These are phyloP conservation scores for Himalopsyche tibetana DNA, from an alignment of 2,888 invertebrate species.

Conservation along the genomic window DNA sequence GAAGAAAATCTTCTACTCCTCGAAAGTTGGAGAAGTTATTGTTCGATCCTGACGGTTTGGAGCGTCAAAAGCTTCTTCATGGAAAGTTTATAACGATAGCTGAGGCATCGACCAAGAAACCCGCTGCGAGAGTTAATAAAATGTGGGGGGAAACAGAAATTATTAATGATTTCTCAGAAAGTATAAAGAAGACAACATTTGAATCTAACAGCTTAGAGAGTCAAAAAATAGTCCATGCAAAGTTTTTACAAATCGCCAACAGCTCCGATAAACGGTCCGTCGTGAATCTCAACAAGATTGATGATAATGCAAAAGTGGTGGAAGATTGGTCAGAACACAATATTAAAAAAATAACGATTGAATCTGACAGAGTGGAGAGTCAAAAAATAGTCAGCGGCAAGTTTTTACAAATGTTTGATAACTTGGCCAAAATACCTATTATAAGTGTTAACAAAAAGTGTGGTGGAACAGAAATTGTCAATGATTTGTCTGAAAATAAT, in stretches of 20 bases:
- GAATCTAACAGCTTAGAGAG: too few relatives aligned
- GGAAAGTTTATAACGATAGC: slow-evolving; percentile 69
- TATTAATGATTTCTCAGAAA: neutral
- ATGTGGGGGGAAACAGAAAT: neutral
- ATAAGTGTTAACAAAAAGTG: neutral
- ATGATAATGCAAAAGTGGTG: too few relatives aligned
- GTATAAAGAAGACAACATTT: too few relatives aligned
- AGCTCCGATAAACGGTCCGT: too few relatives aligned
- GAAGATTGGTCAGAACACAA: too few relatives aligned
- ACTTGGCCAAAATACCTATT: neutral
- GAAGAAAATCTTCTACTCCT: slow-evolving; percentile 76
- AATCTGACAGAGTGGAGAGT: slow-evolving; percentile 57
- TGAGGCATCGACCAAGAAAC: neutral
- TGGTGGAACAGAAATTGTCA: neutral
- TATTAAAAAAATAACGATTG: slow-evolving; percentile 62
- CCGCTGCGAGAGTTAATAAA: neutral
- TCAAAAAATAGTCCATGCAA: too few relatives aligned
- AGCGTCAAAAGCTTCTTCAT: slow-evolving; percentile 65
- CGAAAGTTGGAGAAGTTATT: slow-evolving; percentile 69
- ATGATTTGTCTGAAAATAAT: too few relatives aligned
- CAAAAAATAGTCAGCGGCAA: slow-evolving; percentile 63
- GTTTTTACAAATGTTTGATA: slow-evolving; percentile 68
- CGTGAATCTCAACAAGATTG: too few relatives aligned
- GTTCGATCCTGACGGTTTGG: slow-evolving; percentile 1
- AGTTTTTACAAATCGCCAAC: too few relatives aligned